Conservation (phyloP, 2,113 vertebrate genomes). For the Muscicapa adusta region DNA sequence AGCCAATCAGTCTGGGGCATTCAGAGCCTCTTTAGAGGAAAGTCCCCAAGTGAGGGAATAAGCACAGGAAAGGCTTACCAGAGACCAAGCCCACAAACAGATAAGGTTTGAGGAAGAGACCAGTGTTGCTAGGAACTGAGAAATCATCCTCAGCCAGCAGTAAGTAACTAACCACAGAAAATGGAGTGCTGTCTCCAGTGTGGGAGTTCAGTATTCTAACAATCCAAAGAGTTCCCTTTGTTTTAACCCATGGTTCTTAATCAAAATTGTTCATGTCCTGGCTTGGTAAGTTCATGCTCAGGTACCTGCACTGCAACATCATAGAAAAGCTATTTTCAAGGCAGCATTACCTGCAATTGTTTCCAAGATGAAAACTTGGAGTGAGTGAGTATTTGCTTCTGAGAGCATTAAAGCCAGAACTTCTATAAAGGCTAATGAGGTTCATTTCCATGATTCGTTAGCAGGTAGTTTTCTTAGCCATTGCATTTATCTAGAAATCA, state of each 20-base stretch:
- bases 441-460: fast-evolving
- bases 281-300: background rate
- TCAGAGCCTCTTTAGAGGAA: background rate
- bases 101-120: conserved; percentile 23
- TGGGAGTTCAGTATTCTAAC: background rate
- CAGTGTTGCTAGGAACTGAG: background rate
- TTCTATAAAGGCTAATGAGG: background rate
- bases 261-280: background rate
- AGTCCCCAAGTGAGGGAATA: background rate
- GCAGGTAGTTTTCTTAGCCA: background rate
- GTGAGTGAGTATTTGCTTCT: background rate
- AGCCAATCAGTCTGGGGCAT: background rate
- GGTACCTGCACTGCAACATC: background rate
- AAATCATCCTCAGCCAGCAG: background rate
- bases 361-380: background rate
- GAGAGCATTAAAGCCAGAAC: background rate
- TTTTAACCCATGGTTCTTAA: background rate
- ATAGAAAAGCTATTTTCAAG: background rate
- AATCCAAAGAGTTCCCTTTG: background rate
- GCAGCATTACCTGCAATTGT: background rate
- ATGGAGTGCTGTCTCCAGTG: background rate
- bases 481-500: background rate
- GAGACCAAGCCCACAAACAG: background rate
- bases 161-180: background rate
- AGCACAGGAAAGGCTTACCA: background rate